These are phyloP conservation scores for Plecotus auritus DNA, from an alignment of 2,113 vertebrate genomes.

Conservation along the genomic window DNA sequence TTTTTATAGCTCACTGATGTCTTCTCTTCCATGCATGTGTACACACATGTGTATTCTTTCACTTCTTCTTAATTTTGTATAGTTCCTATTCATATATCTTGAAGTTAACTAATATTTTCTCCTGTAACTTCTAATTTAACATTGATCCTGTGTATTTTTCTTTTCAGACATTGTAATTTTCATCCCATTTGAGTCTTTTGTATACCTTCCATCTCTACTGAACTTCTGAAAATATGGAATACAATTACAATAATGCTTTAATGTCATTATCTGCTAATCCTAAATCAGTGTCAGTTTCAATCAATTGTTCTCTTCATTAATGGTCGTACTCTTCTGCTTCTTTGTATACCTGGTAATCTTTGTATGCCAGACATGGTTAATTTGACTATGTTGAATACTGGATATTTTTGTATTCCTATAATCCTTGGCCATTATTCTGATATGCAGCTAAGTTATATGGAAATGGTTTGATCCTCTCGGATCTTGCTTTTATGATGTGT, in stretches of 20 bases:
- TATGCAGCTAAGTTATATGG: background rate
- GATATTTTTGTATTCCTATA: background rate
- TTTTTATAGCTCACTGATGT: background rate
- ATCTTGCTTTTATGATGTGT: background rate
- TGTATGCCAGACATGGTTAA: background rate
- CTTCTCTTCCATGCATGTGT: background rate
- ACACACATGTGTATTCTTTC: background rate
- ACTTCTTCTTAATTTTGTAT: background rate
- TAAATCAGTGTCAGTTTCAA: background rate
- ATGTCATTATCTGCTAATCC: background rate
- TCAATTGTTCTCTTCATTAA: background rate
- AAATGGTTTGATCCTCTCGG: background rate
- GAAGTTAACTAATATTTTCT: background rate
- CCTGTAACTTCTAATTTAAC: background rate
- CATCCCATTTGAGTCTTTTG: background rate
- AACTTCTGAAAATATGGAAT: background rate
- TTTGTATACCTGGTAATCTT: background rate
- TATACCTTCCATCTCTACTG: background rate
- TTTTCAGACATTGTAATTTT: background rate
- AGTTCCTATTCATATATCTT: background rate
- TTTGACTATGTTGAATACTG: background rate
- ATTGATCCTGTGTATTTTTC: background rate
- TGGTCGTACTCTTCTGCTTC: background rate
- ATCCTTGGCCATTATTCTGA: background rate
- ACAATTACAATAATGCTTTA: background rate